Base-by-base conservation (phyloP, 2,797 vertebrate genomes). In the Synaphobranchus kaupii region DNA sequence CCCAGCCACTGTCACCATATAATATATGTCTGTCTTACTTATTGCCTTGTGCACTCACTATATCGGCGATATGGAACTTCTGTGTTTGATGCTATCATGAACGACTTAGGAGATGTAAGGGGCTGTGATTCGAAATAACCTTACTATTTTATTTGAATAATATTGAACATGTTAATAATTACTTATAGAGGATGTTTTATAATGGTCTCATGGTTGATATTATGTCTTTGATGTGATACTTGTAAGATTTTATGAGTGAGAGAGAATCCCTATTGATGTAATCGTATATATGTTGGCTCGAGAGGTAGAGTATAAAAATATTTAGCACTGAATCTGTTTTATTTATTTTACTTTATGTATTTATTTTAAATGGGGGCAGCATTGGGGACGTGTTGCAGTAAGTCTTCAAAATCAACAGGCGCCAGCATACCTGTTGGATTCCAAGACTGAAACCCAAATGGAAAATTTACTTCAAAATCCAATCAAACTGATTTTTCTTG, bases 151-250 rank as follows among this genome's bases (percentile, higher is more conserved):
- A n/a, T n/a, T n/a, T n/a, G n/a, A n/a, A 20, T 60, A 60, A 60
- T 39, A 39, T 39, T 39, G 39, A 39, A 39, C 39, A 86, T 7
- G 84, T 56, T 34, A 84, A 44, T 34, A 84, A 44, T 84, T 73
- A 76, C 76, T 73, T 58, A 54, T 52, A 15, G 82, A 22, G 48
- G 50, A 66, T 22, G 34, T 52, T 87, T 73, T 76, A 50, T 87
- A 84, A 84, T 47, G 83, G 68, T 84, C 60, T 68, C 28, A 73
- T 56, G 52, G 71, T 87, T 82, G 63, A 84, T 71, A 80, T 50
- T 86, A 44, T 89, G 87, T 86, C 78, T 89, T 88, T 88, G 54
- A 90, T 84, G 82, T 63, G 83, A 89, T 63, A 73, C 34, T 88
- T 91, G 88, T 87, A 84, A 10, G 12, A 13, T 58, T 73, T 60